phyloP scores from a whole-genome alignment of 2,797 vertebrate genomes.

The Catostomus latipinnis region DNA sequence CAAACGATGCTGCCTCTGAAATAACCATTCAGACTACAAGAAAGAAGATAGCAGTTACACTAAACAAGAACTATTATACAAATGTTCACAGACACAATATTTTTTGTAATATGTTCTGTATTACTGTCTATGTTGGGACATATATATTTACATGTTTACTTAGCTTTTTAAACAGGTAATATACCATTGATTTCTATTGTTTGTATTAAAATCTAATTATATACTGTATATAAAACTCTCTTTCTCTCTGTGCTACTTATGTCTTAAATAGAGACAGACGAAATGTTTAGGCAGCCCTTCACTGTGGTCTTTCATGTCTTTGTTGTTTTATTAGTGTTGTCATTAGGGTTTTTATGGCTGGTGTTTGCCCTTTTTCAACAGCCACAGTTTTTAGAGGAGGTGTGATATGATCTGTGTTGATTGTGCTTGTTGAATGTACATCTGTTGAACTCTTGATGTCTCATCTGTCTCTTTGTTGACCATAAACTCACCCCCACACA shows the following conservation, averaged over 20 bases:
- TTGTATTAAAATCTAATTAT: too few relatives aligned
- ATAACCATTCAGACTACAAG: slow-evolving; percentile 10
- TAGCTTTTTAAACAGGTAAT: too few relatives aligned
- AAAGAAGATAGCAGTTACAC: not conserved
- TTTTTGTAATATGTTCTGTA: too few relatives aligned
- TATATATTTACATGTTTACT: too few relatives aligned
- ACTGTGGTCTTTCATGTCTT: slow-evolving; percentile 58
- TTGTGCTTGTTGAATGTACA: slow-evolving; percentile 49
- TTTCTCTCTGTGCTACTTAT: slow-evolving; percentile 22
- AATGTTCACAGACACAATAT: too few relatives aligned
- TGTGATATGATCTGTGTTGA: slow-evolving; percentile 51
- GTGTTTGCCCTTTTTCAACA: slow-evolving; percentile 52
- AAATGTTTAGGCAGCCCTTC: slow-evolving; percentile 42
- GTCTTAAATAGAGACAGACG: slow-evolving; percentile 42
- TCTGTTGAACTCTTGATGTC: slow-evolving; percentile 47
- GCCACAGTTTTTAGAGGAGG: slow-evolving; percentile 36
- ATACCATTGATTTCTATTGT: too few relatives aligned
- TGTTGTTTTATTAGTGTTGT: slow-evolving; percentile 63
- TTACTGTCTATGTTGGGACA: too few relatives aligned
- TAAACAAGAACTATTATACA: too few relatives aligned
- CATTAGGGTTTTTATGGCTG: slow-evolving; percentile 58
- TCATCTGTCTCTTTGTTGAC: slow-evolving; percentile 48
- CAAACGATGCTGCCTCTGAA: not conserved
- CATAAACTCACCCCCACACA: slow-evolving; percentile 45
- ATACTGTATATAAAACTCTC: not conserved